A percentile compares a stretch with the other conserved stretches of the same genome.
These are phyloP conservation scores for Charina bottae DNA, from an alignment of 2,113 vertebrate species.

Conservation along the genomic window DNA sequence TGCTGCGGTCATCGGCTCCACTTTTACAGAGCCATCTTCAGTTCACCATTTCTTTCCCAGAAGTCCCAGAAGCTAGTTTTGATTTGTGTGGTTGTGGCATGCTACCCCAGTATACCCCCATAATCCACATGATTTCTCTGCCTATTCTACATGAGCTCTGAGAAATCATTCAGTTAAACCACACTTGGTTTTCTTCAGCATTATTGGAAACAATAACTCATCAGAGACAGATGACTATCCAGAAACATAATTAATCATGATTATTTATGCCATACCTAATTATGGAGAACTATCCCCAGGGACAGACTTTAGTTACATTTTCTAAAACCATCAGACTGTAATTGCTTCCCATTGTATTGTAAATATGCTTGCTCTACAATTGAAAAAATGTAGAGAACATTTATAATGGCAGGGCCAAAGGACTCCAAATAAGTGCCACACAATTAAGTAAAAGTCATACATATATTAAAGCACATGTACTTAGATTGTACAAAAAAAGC, in stretches of 20 bases:
- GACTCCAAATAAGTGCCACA: constrained; percentile 45
- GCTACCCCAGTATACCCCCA: not conserved
- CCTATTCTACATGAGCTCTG: constrained; percentile 35
- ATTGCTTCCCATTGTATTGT: constrained; percentile 63
- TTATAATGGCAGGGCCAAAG: constrained; percentile 52
- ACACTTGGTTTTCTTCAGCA: constrained; percentile 31
- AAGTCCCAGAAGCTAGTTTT: not conserved
- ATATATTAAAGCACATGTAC: constrained; percentile 39
- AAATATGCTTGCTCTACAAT: constrained; percentile 60
- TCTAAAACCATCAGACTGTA: constrained; percentile 65
- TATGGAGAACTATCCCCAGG: constrained; percentile 57
- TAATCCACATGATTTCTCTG: not conserved
- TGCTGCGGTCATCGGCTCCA: too few relatives aligned
- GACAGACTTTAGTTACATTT: constrained; percentile 59
- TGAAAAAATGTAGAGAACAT: constrained; percentile 48
- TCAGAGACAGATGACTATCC: constrained; percentile 60
- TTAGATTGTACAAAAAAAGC: too few relatives aligned
- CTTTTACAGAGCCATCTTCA: too few relatives aligned
- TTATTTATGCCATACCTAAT: constrained; percentile 69
- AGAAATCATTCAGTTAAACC: constrained; percentile 58
- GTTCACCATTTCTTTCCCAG: not conserved
- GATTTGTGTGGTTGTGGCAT: not conserved
- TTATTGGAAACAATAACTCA: constrained; percentile 60
- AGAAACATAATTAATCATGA: constrained; percentile 64
- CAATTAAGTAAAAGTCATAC: constrained; percentile 46